A percentile compares a stretch with the other conserved stretches of the same genome.
Evolutionary conservation across 2,888 invertebrate genomes (phyloP).

Genomic region (Diarsia brunnea): DNA sequence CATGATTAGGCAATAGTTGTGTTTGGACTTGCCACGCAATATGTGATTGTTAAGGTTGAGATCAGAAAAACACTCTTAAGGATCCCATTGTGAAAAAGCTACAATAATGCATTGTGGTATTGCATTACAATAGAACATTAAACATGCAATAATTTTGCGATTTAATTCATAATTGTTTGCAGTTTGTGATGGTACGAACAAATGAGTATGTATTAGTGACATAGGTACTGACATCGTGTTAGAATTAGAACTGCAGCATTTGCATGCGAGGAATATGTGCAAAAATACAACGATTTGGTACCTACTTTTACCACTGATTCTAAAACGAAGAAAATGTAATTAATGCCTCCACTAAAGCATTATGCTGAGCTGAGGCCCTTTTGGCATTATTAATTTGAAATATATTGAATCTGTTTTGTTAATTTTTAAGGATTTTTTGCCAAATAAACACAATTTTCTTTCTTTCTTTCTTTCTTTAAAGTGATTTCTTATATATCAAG

Average conservation of each 20-base stretch:
- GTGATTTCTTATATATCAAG: neutral
- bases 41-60: constrained; percentile 35
- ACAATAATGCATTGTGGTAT: constrained; percentile 48
- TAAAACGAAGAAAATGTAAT: neutral
- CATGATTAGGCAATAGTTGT: constrained; percentile 46
- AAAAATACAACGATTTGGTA: neutral
- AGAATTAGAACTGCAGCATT: neutral
- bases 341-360: too few species aligned
- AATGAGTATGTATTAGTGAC: neutral
- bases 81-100: constrained; percentile 31
- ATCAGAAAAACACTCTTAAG: constrained; percentile 32
- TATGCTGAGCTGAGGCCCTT: too few species aligned
- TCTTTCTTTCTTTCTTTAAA: too few species aligned
- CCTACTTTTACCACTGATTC: neutral
- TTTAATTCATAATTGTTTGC: constrained; percentile 41
- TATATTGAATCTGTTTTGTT: too few species aligned
- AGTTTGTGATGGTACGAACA: neutral
- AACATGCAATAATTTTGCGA: constrained; percentile 36
- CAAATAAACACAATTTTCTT: too few species aligned
- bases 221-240: neutral
- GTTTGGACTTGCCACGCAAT: constrained; percentile 16
- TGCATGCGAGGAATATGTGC: neutral
- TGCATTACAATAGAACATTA: constrained; percentile 42
- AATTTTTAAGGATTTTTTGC: too few species aligned
- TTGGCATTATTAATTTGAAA: too few species aligned